Evolutionary conservation across 2,888 invertebrate genomes (phyloP).

Genomic region (Phengaris arion): DNA sequence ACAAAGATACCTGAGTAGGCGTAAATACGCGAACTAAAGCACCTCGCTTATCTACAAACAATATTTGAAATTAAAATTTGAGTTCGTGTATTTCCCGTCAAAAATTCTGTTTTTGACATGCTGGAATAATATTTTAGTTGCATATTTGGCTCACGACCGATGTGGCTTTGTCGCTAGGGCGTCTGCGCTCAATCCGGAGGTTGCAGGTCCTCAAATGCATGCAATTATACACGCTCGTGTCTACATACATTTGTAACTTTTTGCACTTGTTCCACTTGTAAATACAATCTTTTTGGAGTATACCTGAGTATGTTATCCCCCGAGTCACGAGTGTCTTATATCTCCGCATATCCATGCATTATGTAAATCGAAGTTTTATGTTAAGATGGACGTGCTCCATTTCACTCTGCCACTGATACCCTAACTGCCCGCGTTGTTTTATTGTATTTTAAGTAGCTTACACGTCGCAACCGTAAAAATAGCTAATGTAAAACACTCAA

Average conservation of each 20-base stretch:
- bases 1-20: conserved; percentile 10
- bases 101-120: background rate
- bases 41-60: too few relatives aligned
- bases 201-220: background rate
- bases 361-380: conserved; percentile 78
- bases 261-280: background rate
- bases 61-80: background rate
- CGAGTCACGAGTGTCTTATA: conserved; percentile 65
- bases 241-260: background rate
- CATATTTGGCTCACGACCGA: background rate
- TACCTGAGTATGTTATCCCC: background rate
- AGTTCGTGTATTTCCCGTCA: background rate
- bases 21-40: background rate
- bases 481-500: background rate
- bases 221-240: background rate
- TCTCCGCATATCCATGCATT: conserved; percentile 79
- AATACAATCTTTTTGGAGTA: background rate
- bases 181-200: too few relatives aligned
- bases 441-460: background rate
- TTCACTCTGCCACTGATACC: conserved; percentile 54
- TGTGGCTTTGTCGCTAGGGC: too few relatives aligned
- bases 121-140: background rate
- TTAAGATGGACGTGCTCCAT: conserved; percentile 55
- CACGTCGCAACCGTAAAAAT: background rate
- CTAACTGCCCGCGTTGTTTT: background rate